Evolutionary conservation across 2,113 vertebrate genomes (phyloP), one percentile per base, ranked within the genome.

Genomic region (Peromyscus polionotus): DNA sequence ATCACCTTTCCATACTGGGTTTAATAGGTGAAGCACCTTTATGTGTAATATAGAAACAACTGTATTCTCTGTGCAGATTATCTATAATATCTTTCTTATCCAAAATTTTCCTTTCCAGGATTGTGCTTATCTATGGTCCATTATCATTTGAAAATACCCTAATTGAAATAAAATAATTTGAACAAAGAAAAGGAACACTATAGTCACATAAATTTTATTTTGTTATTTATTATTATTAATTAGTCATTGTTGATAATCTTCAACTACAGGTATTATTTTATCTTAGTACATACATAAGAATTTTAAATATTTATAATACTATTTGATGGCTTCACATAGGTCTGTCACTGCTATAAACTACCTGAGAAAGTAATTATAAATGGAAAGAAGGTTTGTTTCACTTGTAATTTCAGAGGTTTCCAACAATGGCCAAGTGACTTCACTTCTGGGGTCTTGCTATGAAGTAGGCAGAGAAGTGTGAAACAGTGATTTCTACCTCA

Each of bases 391-490:
- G 14, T 61, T 39, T 61, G 20, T 7, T 39, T 24, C 42, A 13
- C 22, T 84, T 3, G 39, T 1, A 84, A 63, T 84, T 63, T 42
- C n/a, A 84, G 59, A 42, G 57, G n/a, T 63, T 39, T 84, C 36
- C 42, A 59, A 63, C 12, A 39, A 42, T 57, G 24, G 26, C 39
- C 22, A 61, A 84, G 26, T 63, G 42, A 67, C 28, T 86, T 10
- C 5, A 36, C 0, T 68, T 68, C 42, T 36, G 61, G 12, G 63
- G 28, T 36, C 42, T 4, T 48, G 4, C 1, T 86, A 24, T 19
- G 16, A 45, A 31, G 24, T 17, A 48, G 2, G 7, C 39, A 63
- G 13, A 1, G 3, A 22, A 61, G 1, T 10, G 3, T 61, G 11
- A 9, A 75, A 6, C 39, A 28, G 61, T n/a, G 6, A 20, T 84